These are phyloP conservation scores for Neodon shergylaensis DNA, from an alignment of 2,113 vertebrate genomes.

Conservation along the genomic window DNA sequence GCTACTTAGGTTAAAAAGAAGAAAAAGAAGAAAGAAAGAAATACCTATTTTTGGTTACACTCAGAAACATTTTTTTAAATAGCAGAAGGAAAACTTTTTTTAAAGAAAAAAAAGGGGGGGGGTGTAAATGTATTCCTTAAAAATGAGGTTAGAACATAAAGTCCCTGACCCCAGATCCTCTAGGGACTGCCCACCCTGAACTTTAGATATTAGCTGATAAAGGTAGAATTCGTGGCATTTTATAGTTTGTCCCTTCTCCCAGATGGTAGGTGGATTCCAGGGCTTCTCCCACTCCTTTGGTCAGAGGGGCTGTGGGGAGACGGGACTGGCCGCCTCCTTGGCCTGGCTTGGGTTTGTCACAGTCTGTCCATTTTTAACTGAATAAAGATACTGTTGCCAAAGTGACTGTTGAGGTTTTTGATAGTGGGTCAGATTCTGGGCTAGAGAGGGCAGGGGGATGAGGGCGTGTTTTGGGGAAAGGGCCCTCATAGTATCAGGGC, in stretches of 20 bases:
- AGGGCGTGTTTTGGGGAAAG: accelerated
- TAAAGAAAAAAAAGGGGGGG: not conserved
- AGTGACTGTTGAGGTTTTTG: slow-evolving; percentile 44
- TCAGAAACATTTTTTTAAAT: slow-evolving; percentile 78
- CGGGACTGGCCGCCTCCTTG: not conserved
- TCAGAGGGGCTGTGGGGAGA: not conserved
- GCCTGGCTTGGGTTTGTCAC: slow-evolving; percentile 49
- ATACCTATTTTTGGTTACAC: slow-evolving; percentile 80
- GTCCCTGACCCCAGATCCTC: not conserved
- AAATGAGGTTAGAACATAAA: slow-evolving; percentile 65
- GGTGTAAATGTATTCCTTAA: slow-evolving; percentile 68
- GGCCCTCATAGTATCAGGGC: not conserved
- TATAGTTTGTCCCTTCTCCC: not conserved
- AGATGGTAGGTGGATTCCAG: not conserved
- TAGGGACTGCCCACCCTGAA: slow-evolving; percentile 8
- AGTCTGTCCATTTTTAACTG: slow-evolving; percentile 63
- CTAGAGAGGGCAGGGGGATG: not conserved
- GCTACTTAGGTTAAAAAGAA: slow-evolving; percentile 61
- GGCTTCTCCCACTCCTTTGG: not conserved
- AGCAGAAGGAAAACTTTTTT: slow-evolving; percentile 69
- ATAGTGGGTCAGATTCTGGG: not conserved
- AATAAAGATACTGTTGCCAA: slow-evolving; percentile 83
- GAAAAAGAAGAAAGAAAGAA: not conserved
- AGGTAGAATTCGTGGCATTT: slow-evolving; percentile 59
- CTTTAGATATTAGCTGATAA: slow-evolving; percentile 67